Evolutionary conservation across 2,888 invertebrate species (phyloP).

Genomic region (Operophtera brumata): DNA sequence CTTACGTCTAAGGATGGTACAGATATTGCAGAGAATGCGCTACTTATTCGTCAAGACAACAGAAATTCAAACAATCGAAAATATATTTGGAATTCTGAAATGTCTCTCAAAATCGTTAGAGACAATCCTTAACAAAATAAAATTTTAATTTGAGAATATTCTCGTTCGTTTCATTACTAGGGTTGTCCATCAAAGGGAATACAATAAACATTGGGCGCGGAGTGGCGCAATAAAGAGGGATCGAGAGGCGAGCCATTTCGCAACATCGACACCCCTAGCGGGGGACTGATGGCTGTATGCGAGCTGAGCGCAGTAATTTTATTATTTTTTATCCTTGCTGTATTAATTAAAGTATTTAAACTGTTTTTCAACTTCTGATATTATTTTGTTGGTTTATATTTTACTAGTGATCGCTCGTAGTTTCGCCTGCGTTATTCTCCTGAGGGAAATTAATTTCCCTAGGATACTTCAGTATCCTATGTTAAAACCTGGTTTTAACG

Average conservation of each 20-base stretch:
- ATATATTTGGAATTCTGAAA: slow-evolving; percentile 1
- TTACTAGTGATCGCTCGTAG: too few relatives aligned
- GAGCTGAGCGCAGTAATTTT: slow-evolving; percentile 13
- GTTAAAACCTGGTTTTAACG: too few relatives aligned
- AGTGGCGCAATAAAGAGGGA: slow-evolving; percentile 33
- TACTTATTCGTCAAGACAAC: too few relatives aligned
- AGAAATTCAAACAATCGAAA: slow-evolving; percentile 1
- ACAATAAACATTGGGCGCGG: slow-evolving; percentile 36
- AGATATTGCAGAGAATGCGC: too few relatives aligned
- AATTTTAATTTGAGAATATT: slow-evolving; percentile 27
- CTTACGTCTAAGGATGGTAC: too few relatives aligned
- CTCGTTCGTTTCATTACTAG: slow-evolving; percentile 23
- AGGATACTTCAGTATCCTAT: too few relatives aligned
- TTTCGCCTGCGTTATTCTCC: too few relatives aligned
- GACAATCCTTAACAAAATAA: slow-evolving; percentile 16
- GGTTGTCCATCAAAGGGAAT: slow-evolving; percentile 37
- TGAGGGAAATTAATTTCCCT: too few relatives aligned
- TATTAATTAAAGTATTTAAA: too few relatives aligned
- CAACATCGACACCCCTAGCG: slow-evolving; percentile 38
- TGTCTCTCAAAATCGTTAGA: background rate
- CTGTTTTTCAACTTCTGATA: too few relatives aligned
- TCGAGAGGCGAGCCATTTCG: slow-evolving; percentile 33
- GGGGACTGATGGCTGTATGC: slow-evolving; percentile 16
- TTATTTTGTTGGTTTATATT: too few relatives aligned
- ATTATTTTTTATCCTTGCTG: background rate